phyloP scores from a whole-genome alignment of 2,888 invertebrate genomes.

The Chrysodeixis includens region DNA sequence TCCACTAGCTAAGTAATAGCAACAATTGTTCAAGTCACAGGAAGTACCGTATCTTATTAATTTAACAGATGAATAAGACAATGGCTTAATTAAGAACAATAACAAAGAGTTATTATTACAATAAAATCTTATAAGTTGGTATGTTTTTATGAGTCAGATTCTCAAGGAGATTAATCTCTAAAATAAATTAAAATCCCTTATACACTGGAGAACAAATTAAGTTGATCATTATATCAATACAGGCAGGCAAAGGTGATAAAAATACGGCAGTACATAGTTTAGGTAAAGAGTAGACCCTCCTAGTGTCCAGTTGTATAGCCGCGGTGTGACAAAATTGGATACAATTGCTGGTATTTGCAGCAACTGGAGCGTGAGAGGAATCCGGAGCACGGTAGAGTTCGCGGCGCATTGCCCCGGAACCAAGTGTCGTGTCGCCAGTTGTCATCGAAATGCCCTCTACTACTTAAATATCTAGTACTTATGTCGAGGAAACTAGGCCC shows the following conservation, averaged over 20 bases:
- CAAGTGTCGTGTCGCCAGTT: conserved; percentile 69
- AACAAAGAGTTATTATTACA: conserved; percentile 3
- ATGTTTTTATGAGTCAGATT: background rate
- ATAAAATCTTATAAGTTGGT: background rate
- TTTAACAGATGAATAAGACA: conserved; percentile 8
- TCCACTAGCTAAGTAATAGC: background rate
- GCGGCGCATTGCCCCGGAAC: conserved; percentile 81
- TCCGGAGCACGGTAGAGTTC: conserved; percentile 80
- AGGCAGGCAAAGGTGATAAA: too few relatives aligned
- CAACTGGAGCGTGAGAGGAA: conserved; percentile 88
- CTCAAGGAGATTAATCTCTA: background rate
- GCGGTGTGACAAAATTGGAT: conserved; percentile 77
- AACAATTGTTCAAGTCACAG: background rate
- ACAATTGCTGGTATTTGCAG: conserved; percentile 85
- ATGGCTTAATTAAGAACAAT: conserved; percentile 4
- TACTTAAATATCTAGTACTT: conserved; percentile 27
- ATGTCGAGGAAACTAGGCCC: conserved; percentile 32
- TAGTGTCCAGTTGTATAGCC: conserved; percentile 68
- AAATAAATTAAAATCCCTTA: too few relatives aligned
- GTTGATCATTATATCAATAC: too few relatives aligned
- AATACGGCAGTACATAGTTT: background rate
- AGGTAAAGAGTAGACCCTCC: conserved; percentile 50
- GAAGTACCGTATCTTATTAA: conserved; percentile 4
- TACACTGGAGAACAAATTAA: too few relatives aligned
- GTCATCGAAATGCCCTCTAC: conserved; percentile 73